A percentile compares a stretch with the other conserved stretches of the same genome.
These are phyloP conservation scores for Mesoligia furuncula DNA, from an alignment of 2,888 invertebrate genomes.

Conservation along the genomic window DNA sequence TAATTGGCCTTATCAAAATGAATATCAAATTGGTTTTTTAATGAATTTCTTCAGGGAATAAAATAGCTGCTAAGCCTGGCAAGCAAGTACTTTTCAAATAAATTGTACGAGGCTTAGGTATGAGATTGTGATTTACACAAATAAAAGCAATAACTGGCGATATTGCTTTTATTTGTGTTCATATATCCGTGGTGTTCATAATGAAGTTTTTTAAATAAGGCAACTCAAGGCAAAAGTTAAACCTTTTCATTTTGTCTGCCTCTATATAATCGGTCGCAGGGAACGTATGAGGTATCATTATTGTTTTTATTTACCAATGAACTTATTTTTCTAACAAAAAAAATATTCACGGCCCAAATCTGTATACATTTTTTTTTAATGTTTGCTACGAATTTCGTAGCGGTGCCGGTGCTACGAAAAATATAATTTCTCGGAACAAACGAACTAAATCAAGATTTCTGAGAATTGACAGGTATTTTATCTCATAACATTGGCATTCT, in stretches of 20 bases:
- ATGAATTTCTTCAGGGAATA: background rate
- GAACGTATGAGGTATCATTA: background rate
- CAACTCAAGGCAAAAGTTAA: background rate
- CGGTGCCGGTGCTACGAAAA: constrained; percentile 20
- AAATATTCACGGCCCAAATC: too few relatives aligned
- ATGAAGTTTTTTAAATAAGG: background rate
- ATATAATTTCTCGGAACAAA: constrained; percentile 7
- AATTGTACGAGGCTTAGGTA: background rate
- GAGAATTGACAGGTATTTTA: constrained; percentile 26
- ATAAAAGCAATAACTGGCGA: too few relatives aligned
- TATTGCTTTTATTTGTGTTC: background rate
- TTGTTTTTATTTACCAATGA: background rate
- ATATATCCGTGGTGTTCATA: too few relatives aligned
- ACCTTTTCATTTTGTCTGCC: constrained; percentile 3
- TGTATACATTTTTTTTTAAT: too few relatives aligned
- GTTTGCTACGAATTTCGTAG: constrained; percentile 26
- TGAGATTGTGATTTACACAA: constrained; percentile 10
- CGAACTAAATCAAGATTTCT: constrained; percentile 15
- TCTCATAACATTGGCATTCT: constrained; percentile 55
- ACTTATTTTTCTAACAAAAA: background rate
- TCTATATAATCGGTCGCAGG: background rate
- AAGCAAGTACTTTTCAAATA: background rate
- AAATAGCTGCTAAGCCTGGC: background rate
- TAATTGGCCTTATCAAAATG: constrained; percentile 31
- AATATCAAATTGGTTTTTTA: constrained; percentile 13